Percentiles rank a stretch among this genome's conserved stretches.
Evolutionary conservation across 2,113 vertebrate species (phyloP).

Genomic region (Gavia stellata): DNA sequence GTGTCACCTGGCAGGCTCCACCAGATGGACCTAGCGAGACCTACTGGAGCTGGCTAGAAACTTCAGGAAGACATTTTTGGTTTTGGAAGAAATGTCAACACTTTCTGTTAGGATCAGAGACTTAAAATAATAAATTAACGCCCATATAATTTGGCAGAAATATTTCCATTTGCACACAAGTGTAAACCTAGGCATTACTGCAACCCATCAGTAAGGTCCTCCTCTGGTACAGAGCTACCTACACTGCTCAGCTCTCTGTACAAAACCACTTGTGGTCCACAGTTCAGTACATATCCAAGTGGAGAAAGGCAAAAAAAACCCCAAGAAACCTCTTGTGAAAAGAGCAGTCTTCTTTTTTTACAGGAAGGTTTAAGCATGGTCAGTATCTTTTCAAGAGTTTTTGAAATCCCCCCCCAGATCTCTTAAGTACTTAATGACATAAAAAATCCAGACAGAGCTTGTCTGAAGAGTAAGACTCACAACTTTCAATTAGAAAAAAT

Average conservation of each 20-base stretch:
- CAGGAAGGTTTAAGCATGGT: background rate
- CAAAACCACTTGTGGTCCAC: background rate
- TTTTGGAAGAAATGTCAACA: background rate
- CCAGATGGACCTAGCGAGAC: background rate
- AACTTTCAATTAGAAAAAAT: background rate
- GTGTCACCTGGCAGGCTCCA: background rate
- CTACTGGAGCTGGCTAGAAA: background rate
- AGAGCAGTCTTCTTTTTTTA: background rate
- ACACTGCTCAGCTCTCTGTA: background rate
- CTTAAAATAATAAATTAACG: accelerated
- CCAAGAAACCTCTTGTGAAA: background rate
- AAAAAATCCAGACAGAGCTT: background rate
- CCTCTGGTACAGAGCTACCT: background rate
- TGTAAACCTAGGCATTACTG: background rate
- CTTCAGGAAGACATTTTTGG: background rate
- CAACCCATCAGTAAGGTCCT: background rate
- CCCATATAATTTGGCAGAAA: background rate
- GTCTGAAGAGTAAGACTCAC: background rate
- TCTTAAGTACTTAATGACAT: background rate
- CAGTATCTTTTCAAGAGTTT: background rate
- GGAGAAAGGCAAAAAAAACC: background rate
- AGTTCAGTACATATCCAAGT: background rate
- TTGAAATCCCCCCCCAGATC: background rate
- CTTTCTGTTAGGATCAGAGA: background rate
- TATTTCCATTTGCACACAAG: background rate